Conservation (phyloP, 2,797 vertebrate species). For the Myiothlypis coronata region DNA sequence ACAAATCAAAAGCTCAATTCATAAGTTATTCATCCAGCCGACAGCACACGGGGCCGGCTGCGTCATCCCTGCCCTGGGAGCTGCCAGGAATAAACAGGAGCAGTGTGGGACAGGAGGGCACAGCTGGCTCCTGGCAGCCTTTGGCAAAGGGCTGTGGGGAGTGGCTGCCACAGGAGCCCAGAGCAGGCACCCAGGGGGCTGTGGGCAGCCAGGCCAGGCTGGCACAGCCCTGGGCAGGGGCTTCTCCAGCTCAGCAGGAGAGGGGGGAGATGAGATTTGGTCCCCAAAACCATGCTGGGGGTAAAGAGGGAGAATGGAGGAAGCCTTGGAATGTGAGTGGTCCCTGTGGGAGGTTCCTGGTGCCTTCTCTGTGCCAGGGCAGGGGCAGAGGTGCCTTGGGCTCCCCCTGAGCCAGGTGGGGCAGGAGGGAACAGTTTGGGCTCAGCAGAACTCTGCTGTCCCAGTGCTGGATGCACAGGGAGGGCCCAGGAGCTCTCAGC, state of each 20-base stretch:
- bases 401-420: not conserved
- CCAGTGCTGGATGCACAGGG: not conserved
- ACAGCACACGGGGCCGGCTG: not conserved
- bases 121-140: not conserved
- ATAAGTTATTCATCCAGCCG: not conserved
- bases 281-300: not conserved
- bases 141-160: not conserved
- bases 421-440: not conserved
- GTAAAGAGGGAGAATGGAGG: not conserved
- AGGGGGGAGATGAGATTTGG: not conserved
- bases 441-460: not conserved
- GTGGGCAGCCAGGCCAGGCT: not conserved
- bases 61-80: not conserved
- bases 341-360: not conserved
- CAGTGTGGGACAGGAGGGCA: not conserved
- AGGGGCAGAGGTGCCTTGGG: not conserved
- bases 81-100: not conserved
- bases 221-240: not conserved
- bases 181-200: not conserved
- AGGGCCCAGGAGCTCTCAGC: not conserved
- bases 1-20: slow-evolving; percentile 32
- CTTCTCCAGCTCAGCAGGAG: not conserved
- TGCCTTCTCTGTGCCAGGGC: not conserved
- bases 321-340: not conserved
- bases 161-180: not conserved